Percentiles rank a stretch among this genome's conserved stretches.
Conservation (phyloP, 2,113 vertebrate species). For the Chrysochloris asiatica region DNA sequence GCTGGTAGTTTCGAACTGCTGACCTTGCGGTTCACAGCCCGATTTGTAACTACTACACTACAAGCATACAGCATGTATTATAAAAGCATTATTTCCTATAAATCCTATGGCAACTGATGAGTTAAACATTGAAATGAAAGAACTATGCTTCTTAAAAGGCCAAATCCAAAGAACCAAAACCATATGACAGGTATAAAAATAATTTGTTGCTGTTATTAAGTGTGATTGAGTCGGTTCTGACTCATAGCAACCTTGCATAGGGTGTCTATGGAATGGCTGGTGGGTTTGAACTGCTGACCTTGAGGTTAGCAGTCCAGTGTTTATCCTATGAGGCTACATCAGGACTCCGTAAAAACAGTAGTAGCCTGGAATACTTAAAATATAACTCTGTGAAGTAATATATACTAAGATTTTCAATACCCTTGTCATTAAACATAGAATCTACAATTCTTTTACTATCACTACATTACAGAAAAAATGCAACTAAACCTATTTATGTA, state of each 20-base stretch:
- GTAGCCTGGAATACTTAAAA: constrained; percentile 31
- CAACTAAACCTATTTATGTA: constrained; percentile 1
- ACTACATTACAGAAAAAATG: constrained; percentile 5
- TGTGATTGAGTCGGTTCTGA: too few species aligned
- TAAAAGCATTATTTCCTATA: constrained; percentile 34
- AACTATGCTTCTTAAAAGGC: not conserved
- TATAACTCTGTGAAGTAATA: not conserved
- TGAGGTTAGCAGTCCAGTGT: too few species aligned
- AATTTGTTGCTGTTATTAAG: too few species aligned
- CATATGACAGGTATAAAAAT: constrained; percentile 2
- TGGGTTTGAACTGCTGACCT: too few species aligned
- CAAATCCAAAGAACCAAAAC: constrained; percentile 35
- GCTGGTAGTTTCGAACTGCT: too few species aligned
- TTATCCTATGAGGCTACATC: too few species aligned
- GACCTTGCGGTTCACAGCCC: too few species aligned
- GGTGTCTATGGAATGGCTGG: too few species aligned
- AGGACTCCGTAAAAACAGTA: too few species aligned
- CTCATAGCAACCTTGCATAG: too few species aligned
- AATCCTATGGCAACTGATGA: constrained; percentile 6
- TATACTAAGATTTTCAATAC: not conserved
- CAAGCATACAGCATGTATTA: not conserved
- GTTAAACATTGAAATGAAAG: constrained; percentile 23
- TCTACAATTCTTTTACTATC: constrained; percentile 13
- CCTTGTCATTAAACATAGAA: constrained; percentile 34
- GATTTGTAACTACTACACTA: too few species aligned